A percentile compares a stretch with the other conserved stretches of the same genome.
Conservation (phyloP, 2,113 vertebrate genomes). For the Pituophis catenifer region DNA sequence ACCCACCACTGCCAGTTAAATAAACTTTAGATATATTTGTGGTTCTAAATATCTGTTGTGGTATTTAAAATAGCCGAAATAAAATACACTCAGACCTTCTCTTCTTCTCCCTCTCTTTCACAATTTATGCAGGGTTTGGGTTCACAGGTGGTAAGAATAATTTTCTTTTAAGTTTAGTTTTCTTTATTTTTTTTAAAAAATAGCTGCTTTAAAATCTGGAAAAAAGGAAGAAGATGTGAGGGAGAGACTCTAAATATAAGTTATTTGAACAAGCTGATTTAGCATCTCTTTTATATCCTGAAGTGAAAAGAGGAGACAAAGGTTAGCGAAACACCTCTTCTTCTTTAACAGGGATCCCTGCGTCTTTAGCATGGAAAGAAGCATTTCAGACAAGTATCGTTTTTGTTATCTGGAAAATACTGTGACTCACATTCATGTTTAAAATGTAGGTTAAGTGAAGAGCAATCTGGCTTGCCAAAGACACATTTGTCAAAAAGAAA, state of each 20-base stretch:
- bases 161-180: not conserved
- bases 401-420: constrained; percentile 28
- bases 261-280: not conserved
- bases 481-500: constrained; percentile 30
- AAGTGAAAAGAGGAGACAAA: constrained; percentile 33
- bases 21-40: not conserved
- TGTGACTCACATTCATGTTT: constrained; percentile 32
- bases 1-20: not conserved
- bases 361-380: constrained; percentile 38
- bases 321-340: constrained; percentile 56
- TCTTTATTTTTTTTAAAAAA: not conserved
- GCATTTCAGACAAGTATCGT: constrained; percentile 47
- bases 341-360: constrained; percentile 32
- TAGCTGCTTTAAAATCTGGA: not conserved
- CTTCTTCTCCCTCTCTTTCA: not conserved
- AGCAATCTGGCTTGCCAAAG: constrained; percentile 53
- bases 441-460: constrained; percentile 51
- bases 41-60: not conserved
- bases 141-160: not conserved
- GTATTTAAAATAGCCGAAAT: not conserved
- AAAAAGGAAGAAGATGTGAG: not conserved
- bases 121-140: not conserved
- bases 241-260: constrained; percentile 3
- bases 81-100: not conserved
- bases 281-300: constrained; percentile 28